These are phyloP conservation scores for Malurus cyaneus DNA, from an alignment of 2,113 vertebrate species.

Conservation along the genomic window DNA sequence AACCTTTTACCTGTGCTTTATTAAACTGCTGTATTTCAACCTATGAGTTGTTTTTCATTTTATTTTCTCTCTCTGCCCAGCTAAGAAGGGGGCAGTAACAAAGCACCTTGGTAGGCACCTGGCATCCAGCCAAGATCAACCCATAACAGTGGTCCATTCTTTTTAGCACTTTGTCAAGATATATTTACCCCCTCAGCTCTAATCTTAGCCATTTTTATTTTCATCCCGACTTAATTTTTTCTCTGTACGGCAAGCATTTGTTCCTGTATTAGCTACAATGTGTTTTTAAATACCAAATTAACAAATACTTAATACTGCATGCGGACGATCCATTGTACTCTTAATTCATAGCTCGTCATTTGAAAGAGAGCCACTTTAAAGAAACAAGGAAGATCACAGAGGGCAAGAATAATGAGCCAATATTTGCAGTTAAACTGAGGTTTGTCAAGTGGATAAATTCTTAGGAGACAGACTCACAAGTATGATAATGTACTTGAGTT, in stretches of 20 bases:
- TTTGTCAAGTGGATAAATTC: not conserved
- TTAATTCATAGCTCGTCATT: not conserved
- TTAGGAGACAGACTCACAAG: not conserved
- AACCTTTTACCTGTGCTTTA: not conserved
- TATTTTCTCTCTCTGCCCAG: not conserved
- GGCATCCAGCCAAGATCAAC: not conserved
- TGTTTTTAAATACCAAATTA: not conserved
- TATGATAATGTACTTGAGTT: not conserved
- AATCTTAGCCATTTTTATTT: not conserved
- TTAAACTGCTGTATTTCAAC: not conserved
- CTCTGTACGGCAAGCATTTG: not conserved
- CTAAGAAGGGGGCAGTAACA: not conserved
- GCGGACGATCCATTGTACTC: not conserved
- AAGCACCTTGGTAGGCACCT: not conserved
- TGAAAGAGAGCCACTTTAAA: not conserved
- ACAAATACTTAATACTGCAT: not conserved
- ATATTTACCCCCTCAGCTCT: not conserved
- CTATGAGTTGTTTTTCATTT: not conserved
- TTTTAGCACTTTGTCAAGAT: not conserved
- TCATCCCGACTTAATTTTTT: not conserved
- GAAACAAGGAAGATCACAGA: not conserved
- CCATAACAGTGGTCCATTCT: not conserved
- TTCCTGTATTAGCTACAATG: not conserved
- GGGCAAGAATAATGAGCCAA: not conserved
- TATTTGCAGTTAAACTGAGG: not conserved